Evolutionary conservation across 2,888 invertebrate species (phyloP), one percentile per base, ranked within the genome.

Genomic region (Villa cingulata): DNA sequence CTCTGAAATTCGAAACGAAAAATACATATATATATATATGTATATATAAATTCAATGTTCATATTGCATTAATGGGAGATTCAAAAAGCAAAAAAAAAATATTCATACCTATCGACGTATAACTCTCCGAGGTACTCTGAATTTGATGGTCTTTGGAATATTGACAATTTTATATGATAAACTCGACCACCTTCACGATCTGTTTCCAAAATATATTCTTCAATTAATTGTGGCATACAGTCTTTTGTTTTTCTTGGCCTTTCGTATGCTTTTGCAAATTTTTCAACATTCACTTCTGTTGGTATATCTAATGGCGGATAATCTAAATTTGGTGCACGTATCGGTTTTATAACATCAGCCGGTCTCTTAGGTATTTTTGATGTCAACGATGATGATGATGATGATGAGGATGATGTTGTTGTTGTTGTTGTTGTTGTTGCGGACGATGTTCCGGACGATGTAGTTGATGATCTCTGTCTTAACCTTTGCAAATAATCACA

Each of bases 51-150:
- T n/a, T n/a, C n/a, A n/a, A n/a, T n/a, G n/a, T n/a, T n/a, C n/a
- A n/a, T n/a, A n/a, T n/a, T n/a, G n/a, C n/a, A n/a, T n/a, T n/a
- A n/a, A n/a, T n/a, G n/a, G n/a, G n/a, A n/a, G n/a, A n/a, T n/a
- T n/a, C n/a, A n/a, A n/a, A n/a, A n/a, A n/a, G n/a, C n/a, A n/a
- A n/a, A n/a, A n/a, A n/a, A n/a, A n/a, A n/a, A n/a, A n/a, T n/a
- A 12, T 32, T 14, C 48, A 37, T 47, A 52, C 52, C 68, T 64
- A 67, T 91, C 90, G 47, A 92, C 83, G 68, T 90, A 91, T 45
- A 92, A 73, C 68, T 91, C 88, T 23, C 92, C 92, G 53, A 90
- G 74, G 70, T 85, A 91, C 70, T 88, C 87, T 53, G 86, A 86
- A 70, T 89, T 89, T 48, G 86, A 82, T 58, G 86, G 86, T 67